Percentiles rank a stretch among this genome's conserved stretches.
Evolutionary conservation across 2,888 invertebrate species (phyloP).

Genomic region (Luperina nickerlii): DNA sequence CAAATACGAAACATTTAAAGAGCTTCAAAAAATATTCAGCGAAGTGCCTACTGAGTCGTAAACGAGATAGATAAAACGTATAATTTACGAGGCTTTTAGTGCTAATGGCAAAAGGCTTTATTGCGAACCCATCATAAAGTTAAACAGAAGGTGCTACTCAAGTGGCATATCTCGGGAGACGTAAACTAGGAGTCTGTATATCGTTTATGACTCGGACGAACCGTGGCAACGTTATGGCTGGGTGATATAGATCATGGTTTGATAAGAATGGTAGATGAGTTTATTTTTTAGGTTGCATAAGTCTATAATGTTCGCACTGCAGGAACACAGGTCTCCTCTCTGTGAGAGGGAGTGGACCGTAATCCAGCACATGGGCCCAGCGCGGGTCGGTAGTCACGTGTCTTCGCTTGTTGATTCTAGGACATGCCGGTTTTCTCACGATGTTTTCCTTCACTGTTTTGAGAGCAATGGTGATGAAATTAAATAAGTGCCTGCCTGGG

Average conservation of each 20-base stretch:
- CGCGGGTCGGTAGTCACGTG: background rate
- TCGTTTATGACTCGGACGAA: constrained; percentile 46
- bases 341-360: background rate
- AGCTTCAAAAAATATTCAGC: constrained; percentile 69
- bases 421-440: background rate
- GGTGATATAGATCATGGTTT: constrained; percentile 34
- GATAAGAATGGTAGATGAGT: constrained; percentile 27
- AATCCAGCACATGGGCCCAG: background rate
- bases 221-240: constrained; percentile 22
- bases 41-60: constrained; percentile 59
- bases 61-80: constrained; percentile 77
- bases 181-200: constrained; percentile 51
- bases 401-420: background rate
- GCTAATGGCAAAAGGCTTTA: constrained; percentile 81
- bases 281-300: background rate
- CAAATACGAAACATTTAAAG: constrained; percentile 58
- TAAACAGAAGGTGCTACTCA: constrained; percentile 72
- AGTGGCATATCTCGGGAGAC: constrained; percentile 69
- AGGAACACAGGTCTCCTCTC: background rate
- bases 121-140: constrained; percentile 77
- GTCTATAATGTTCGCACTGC: background rate
- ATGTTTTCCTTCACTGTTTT: background rate
- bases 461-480: background rate
- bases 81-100: constrained; percentile 83
- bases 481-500: too few relatives aligned